These are phyloP conservation scores for Eurystomus glaucurus DNA, from an alignment of 2,797 vertebrate genomes.

Conservation along the genomic window DNA sequence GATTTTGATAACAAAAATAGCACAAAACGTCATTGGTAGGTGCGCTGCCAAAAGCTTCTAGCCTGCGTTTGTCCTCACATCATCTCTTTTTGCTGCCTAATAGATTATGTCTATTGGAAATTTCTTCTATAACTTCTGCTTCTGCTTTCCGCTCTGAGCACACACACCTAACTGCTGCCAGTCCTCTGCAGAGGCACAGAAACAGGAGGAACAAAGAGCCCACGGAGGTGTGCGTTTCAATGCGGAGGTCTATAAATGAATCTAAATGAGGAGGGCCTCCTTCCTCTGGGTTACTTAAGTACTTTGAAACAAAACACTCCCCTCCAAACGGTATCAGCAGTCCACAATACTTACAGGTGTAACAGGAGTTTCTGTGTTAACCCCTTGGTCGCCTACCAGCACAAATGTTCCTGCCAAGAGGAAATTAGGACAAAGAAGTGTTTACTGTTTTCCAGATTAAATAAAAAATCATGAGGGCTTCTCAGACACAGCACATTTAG, in stretches of 20 bases:
- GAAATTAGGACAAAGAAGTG: neutral
- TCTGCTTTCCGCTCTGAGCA: neutral
- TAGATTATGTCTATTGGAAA: neutral
- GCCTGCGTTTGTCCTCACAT: neutral
- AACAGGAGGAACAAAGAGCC: neutral
- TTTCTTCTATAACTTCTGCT: neutral
- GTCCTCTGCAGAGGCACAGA: neutral
- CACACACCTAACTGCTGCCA: neutral
- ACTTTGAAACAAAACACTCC: conserved; percentile 60
- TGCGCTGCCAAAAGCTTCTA: conserved; percentile 37
- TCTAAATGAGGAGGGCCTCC: neutral
- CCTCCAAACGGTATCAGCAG: neutral
- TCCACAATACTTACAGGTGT: conserved; percentile 6
- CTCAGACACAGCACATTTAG: neutral
- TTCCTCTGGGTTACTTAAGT: conserved; percentile 34
- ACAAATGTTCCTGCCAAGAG: neutral
- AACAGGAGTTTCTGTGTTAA: conserved; percentile 46
- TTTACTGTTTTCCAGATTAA: neutral
- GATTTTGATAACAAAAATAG: conserved; percentile 63
- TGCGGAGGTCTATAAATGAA: neutral
- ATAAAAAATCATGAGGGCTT: neutral
- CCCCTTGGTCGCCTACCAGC: neutral
- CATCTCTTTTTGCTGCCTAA: neutral
- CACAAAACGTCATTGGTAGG: neutral
- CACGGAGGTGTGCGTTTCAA: conserved; percentile 28